Percentiles rank a stretch among this genome's conserved stretches.
Evolutionary conservation across 2,113 vertebrate species (phyloP).

Genomic region (Xiphophorus couchianus): DNA sequence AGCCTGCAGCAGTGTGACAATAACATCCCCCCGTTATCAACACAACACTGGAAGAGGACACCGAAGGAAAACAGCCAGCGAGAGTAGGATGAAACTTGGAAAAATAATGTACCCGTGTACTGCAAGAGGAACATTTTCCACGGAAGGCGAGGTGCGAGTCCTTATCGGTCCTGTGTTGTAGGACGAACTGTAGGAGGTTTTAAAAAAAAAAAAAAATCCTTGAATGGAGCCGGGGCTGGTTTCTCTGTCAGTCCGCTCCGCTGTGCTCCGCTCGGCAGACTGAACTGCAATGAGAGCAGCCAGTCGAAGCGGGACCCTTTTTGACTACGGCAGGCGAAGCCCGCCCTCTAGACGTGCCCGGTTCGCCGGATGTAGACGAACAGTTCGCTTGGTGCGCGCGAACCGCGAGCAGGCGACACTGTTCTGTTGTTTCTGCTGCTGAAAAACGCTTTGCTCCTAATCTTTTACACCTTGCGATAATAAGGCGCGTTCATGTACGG

Average conservation of each 20-base stretch:
- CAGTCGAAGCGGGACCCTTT: conserved; percentile 74
- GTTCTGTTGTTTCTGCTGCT: conserved; percentile 3
- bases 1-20: conserved; percentile 26
- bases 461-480: neutral
- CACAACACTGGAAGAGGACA: neutral
- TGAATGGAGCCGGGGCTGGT: conserved; percentile 55
- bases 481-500: neutral
- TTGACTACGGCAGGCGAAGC: conserved; percentile 59
- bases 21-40: conserved; percentile 1
- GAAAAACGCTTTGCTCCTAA: neutral
- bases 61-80: neutral
- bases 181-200: conserved; percentile 46
- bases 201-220: conserved; percentile 56
- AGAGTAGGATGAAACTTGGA: conserved; percentile 38
- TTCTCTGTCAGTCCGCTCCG: conserved; percentile 50
- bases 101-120: conserved; percentile 79
- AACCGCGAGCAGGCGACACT: conserved; percentile 13
- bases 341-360: conserved; percentile 66
- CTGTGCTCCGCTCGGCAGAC: conserved; percentile 70
- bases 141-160: conserved; percentile 40
- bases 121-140: conserved; percentile 85
- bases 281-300: conserved; percentile 76
- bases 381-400: conserved; percentile 18
- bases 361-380: neutral
- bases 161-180: conserved; percentile 49